Evolutionary conservation across 2,113 vertebrate species (phyloP).

Genomic region (Ascaphus truei): DNA sequence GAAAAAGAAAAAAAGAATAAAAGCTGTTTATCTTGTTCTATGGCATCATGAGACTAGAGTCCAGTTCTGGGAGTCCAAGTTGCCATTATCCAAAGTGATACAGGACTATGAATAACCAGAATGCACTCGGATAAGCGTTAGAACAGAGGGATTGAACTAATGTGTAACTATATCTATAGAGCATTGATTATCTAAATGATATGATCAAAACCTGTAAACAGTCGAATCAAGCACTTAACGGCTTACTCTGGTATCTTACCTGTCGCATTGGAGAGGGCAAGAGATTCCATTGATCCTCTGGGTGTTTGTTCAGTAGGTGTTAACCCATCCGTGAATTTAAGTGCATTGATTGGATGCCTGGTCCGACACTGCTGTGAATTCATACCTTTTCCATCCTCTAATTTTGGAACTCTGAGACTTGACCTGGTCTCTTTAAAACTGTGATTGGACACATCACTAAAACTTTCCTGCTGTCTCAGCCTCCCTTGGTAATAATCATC

Average conservation of each 20-base stretch:
- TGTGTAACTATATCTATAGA: no score
- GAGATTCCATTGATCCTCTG: constrained; percentile 89
- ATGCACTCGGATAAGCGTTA: no score
- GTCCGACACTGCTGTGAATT: constrained; percentile 74
- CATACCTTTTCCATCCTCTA: constrained; percentile 78
- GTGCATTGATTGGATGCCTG: constrained; percentile 86
- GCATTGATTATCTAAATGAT: no score
- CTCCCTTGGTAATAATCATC: constrained; percentile 83
- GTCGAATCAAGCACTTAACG: no score
- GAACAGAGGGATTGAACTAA: no score
- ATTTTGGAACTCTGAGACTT: constrained; percentile 74
- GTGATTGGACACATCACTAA: constrained; percentile 78
- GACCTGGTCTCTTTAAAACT: constrained; percentile 83
- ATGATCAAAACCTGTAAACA: no score
- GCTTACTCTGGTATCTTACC: constrained; percentile 60
- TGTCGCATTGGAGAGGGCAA: constrained; percentile 86
- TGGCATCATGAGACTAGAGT: no score
- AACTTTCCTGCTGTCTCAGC: constrained; percentile 83
- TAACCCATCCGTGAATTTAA: constrained; percentile 85
- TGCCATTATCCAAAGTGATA: no score
- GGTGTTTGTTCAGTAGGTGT: constrained; percentile 89
- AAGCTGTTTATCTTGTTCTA: no score
- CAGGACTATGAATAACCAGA: no score
- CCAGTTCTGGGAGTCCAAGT: no score
- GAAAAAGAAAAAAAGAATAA: no score